Conservation (phyloP, 2,113 vertebrate genomes). For the Aleadryas rufinucha region DNA sequence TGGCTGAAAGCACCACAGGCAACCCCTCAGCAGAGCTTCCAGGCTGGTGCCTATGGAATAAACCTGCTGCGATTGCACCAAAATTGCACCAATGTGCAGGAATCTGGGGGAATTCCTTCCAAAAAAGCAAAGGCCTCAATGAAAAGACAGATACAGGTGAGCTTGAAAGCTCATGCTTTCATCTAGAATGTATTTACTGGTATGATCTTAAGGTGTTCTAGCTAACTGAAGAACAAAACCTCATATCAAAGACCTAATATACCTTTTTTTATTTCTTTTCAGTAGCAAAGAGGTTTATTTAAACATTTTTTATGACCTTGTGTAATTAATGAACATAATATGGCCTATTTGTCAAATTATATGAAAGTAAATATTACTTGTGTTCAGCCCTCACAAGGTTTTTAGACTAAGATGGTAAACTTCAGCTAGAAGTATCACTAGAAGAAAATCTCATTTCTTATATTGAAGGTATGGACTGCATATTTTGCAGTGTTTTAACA, state of each 20-base stretch:
- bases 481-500: not conserved
- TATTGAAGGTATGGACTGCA: rapidly evolving
- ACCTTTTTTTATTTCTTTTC: not conserved
- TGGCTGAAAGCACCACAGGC: rapidly evolving
- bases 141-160: not conserved
- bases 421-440: not conserved
- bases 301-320: not conserved
- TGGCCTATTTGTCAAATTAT: not conserved
- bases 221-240: not conserved
- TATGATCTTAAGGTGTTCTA: not conserved
- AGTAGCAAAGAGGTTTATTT: not conserved
- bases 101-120: not conserved
- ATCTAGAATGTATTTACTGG: not conserved
- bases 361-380: not conserved
- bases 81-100: not conserved
- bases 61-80: not conserved
- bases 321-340: not conserved
- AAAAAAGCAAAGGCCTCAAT: not conserved
- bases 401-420: not conserved
- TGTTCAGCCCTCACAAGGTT: not conserved
- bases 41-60: not conserved
- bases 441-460: rapidly evolving
- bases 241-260: not conserved
- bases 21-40: not conserved
- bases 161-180: not conserved